phyloP scores from a whole-genome alignment of 2,113 vertebrate species.

The Talpa occidentalis region DNA sequence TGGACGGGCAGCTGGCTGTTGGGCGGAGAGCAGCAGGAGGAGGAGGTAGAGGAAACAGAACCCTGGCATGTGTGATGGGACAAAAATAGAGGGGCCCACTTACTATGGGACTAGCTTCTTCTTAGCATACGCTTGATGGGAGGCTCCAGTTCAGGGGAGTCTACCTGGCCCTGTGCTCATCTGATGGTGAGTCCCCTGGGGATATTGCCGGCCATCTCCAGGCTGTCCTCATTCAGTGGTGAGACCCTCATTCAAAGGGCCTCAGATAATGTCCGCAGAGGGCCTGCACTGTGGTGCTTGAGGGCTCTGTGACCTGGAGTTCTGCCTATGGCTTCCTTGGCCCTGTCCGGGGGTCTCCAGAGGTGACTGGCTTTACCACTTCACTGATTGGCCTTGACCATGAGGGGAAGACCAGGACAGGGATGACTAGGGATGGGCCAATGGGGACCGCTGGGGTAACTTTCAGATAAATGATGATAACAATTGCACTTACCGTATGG shows the following conservation, averaged over 20 bases:
- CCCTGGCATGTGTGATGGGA: constrained; percentile 52
- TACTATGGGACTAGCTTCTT: not conserved
- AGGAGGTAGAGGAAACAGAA: constrained; percentile 65
- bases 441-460: accelerated
- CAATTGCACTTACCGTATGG: not conserved
- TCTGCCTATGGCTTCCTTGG: not conserved
- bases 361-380: not conserved
- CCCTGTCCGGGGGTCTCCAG: not conserved
- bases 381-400: not conserved
- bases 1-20: constrained; percentile 65
- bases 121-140: not conserved
- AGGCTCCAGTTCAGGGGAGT: not conserved
- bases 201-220: too few relatives aligned
- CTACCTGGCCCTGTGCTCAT: not conserved
- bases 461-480: not conserved
- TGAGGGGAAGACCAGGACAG: not conserved
- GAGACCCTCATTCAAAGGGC: constrained; percentile 21
- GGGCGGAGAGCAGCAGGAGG: constrained; percentile 37
- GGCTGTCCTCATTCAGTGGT: not conserved
- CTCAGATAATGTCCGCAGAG: not conserved
- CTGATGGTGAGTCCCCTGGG: not conserved
- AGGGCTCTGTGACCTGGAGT: constrained; percentile 19
- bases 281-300: constrained; percentile 44
- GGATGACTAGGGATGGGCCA: not conserved
- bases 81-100: not conserved